Conservation (phyloP, 2,888 invertebrate genomes). For the Eilema caniola region DNA sequence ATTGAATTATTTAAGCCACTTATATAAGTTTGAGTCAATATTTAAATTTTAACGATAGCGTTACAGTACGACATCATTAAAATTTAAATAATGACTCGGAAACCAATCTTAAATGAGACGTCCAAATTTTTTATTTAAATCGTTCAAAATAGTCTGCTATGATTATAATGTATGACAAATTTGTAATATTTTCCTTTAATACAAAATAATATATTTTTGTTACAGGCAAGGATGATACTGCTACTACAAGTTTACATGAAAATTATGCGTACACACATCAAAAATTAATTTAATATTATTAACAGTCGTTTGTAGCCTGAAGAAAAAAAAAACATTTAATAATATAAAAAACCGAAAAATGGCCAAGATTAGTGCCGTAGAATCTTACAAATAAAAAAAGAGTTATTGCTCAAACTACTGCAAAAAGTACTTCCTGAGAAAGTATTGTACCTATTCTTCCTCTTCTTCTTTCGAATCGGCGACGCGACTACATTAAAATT, state of each 20-base stretch:
- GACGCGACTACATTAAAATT: too few relatives aligned
- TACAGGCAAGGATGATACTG: constrained; percentile 8
- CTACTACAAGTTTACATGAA: neutral
- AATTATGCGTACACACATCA: constrained; percentile 7
- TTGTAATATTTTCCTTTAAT: neutral
- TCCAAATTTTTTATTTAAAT: too few relatives aligned
- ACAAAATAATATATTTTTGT: neutral
- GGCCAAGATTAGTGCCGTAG: neutral
- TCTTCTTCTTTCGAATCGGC: neutral
- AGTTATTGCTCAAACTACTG: neutral
- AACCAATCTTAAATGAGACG: too few relatives aligned
- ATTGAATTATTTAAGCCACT: too few relatives aligned
- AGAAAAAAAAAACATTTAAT: too few relatives aligned
- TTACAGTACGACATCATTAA: too few relatives aligned
- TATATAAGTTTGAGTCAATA: too few relatives aligned
- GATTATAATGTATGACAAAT: neutral
- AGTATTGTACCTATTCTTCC: too few relatives aligned
- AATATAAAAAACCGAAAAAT: neutral
- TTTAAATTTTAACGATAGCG: too few relatives aligned
- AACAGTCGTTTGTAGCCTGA: neutral
- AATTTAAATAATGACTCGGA: too few relatives aligned
- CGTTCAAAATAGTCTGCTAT: too few relatives aligned
- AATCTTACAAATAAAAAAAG: neutral
- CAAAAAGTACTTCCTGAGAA: neutral
- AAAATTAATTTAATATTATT: constrained; percentile 22